Percentiles rank a stretch among this genome's conserved stretches.
Evolutionary conservation across 2,113 vertebrate species (phyloP).

Genomic region (Anser cygnoides): DNA sequence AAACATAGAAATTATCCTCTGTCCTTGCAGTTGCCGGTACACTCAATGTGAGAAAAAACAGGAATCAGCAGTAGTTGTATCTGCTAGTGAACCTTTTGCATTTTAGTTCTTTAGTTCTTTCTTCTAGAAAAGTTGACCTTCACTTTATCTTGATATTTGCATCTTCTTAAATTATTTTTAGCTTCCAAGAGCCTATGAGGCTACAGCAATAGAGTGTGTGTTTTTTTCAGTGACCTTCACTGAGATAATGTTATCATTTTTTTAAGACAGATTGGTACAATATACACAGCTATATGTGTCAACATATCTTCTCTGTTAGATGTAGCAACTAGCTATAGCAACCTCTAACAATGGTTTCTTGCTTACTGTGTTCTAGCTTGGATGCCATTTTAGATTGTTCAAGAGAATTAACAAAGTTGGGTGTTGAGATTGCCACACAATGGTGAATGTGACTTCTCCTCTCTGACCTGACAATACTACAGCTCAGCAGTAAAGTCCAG

Average conservation of each 20-base stretch:
- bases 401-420: neutral
- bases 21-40: neutral
- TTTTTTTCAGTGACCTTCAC: slow-evolving; percentile 32
- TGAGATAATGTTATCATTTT: neutral
- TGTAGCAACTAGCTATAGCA: neutral
- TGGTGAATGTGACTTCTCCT: neutral
- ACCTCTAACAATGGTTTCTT: neutral
- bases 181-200: neutral
- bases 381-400: neutral
- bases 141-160: neutral
- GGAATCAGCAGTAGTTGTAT: neutral
- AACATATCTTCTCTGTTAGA: neutral
- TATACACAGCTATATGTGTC: neutral
- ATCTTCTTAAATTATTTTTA: neutral
- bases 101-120: neutral
- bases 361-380: neutral
- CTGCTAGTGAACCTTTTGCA: neutral
- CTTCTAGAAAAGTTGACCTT: neutral
- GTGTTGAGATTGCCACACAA: neutral
- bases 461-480: neutral
- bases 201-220: neutral
- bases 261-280: neutral
- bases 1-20: neutral
- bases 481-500: neutral
- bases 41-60: rapidly evolving